Conservation (phyloP, 2,888 invertebrate genomes). For the Phasia obesa region DNA sequence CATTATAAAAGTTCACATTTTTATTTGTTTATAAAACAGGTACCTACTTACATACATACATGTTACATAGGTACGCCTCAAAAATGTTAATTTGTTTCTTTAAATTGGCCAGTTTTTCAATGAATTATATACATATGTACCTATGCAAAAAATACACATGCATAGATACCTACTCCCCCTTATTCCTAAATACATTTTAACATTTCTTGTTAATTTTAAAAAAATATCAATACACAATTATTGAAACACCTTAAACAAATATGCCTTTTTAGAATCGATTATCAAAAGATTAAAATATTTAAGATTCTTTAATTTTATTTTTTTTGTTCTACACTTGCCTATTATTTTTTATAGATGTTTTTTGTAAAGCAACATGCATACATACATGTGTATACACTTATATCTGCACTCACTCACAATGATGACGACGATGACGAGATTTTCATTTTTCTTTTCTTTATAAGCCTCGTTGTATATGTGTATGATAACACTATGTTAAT, state of each 20-base stretch:
- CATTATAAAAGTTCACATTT: neutral
- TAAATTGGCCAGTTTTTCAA: neutral
- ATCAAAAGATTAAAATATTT: constrained; percentile 32
- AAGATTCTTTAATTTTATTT: neutral
- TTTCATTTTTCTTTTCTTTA: constrained; percentile 60
- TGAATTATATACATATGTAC: too few species aligned
- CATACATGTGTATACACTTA: neutral
- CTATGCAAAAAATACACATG: too few species aligned
- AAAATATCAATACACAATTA: too few species aligned
- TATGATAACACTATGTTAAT: constrained; percentile 58
- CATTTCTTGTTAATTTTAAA: too few species aligned
- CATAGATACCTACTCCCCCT: too few species aligned
- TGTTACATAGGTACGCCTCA: neutral
- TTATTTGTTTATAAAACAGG: neutral
- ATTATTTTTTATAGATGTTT: constrained; percentile 32
- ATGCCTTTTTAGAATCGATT: neutral
- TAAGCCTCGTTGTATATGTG: constrained; percentile 50
- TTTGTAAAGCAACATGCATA: constrained; percentile 8
- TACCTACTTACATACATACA: neutral
- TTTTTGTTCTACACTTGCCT: constrained; percentile 57
- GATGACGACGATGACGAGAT: constrained; percentile 64
- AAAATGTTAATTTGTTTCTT: neutral
- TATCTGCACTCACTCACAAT: constrained; percentile 38
- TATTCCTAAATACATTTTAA: too few species aligned
- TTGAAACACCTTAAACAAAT: neutral